These are phyloP conservation scores for Masnerella sp. DNA, from an alignment of 2,888 invertebrate species.

Conservation along the genomic window DNA sequence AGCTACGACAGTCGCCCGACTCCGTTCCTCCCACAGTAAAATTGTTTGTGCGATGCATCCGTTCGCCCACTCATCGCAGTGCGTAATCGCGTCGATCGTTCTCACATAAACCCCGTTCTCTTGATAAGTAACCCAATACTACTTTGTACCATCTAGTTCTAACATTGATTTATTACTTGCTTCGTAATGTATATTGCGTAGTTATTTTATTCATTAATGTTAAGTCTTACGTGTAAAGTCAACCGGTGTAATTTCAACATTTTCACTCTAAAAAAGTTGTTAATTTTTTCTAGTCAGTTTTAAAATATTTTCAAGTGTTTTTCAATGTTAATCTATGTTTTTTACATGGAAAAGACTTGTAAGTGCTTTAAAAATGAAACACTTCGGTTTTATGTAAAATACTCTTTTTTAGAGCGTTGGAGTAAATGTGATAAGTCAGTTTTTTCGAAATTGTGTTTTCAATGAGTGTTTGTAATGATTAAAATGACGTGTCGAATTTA, in stretches of 20 bases:
- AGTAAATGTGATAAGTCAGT: too few species aligned
- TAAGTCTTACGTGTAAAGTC: constrained; percentile 42
- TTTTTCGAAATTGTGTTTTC: too few species aligned
- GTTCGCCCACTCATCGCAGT: constrained; percentile 6
- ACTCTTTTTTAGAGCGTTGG: too few species aligned
- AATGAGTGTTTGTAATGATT: too few species aligned
- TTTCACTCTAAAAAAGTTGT: too few species aligned
- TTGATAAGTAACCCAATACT: constrained; percentile 54
- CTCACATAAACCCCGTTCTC: constrained; percentile 5
- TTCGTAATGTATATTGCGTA: constrained; percentile 57
- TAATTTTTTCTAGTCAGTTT: too few species aligned
- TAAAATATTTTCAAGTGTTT: too few species aligned
- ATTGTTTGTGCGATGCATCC: constrained; percentile 41
- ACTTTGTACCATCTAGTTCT: constrained; percentile 61
- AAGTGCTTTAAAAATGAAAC: too few species aligned
- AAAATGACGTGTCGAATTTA: too few species aligned
- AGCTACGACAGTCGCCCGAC: constrained; percentile 28
- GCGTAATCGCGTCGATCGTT: constrained; percentile 12
- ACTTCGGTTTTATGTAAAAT: too few species aligned
- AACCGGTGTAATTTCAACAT: constrained; percentile 34
- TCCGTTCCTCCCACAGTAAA: constrained; percentile 8
- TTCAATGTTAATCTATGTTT: too few species aligned
- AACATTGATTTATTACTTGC: constrained; percentile 59
- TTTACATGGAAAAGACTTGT: too few species aligned
- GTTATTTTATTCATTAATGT: constrained; percentile 43